Base-by-base conservation (phyloP, 2,888 invertebrate genomes). In the Drosophila yooni region DNA sequence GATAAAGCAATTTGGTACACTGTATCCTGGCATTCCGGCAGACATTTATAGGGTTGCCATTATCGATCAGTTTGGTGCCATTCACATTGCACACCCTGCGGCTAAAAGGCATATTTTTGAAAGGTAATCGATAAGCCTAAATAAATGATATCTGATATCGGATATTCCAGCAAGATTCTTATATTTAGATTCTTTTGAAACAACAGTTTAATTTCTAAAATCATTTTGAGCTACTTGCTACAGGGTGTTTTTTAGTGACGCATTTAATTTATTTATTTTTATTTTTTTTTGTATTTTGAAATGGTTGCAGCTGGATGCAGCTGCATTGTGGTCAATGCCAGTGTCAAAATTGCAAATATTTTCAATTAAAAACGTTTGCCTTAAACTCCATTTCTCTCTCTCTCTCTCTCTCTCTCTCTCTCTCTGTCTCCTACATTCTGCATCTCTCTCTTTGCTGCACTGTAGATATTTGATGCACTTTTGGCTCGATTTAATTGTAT, bases 321-420 rank as follows among this genome's bases (percentile, higher is more conserved):
- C 69, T 70, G 69, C 40, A 70, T 69, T 85, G 85, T 80, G 85
- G 85, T 85, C 83, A 82, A 71, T 82, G 56, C 81, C 83, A 81
- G 83, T 85, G 83, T 79, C 85, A 83, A 86, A 83, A 77, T 81
- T 74, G 77, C 68, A 88, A 85, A 86, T 86, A 88, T 83, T 85
- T 88, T 85, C 89, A 85, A 85, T 88, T 85, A 86, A 85, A 85
- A 77, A 73, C 74, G 53, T 76, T 77, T 77, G 67, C 68, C 73
- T 29, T 57, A 48, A 63, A 31, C 51, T 46, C 0, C 43, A 18
- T 48, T 36, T 61, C 43, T 15, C 40, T 5, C 36, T 31, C 31
- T 0, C 58, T 43, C n/a, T n/a, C n/a, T n/a, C n/a, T n/a, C n/a
- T n/a, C 62, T 40, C 66, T 33, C 56, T 38, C 65, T n/a, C 13